Base-by-base conservation (phyloP, 1,140 invertebrate genomes). In the Microplitis mediator region DNA sequence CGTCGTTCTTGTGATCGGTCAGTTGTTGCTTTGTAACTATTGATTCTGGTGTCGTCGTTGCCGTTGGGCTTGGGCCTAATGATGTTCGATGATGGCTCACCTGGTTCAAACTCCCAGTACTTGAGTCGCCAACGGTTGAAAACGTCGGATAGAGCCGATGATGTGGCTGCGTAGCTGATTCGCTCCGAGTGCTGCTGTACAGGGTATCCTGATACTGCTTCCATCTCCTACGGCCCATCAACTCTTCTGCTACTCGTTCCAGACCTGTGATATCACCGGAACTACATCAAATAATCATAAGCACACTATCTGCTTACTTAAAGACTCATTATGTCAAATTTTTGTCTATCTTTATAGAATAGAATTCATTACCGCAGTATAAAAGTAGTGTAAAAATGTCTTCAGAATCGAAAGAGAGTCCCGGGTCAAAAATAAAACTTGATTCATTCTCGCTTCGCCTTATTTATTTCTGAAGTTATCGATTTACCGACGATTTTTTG, bases 191-290 rank as follows among this genome's bases (percentile, higher is more conserved):
- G 81, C 87, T 89, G 85, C 88, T 90, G 86, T 90, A 90, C 88
- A 93, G 90, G 86, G 90, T 92, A 89, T 93, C 94, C 91, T 93
- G 95, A 87, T 93, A 95, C 88, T 94, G 91, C 91, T 93, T 94
- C 93, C 95, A 95, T 94, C 92, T 94, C 91, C 94, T 93, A 91
- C 93, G 91, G 90, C 95, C 95, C 93, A 95, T 95, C 90, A 96
- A 94, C 91, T 96, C 95, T 90, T 96, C 95, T 89, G 95, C 95
- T 89, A 97, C 93, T 89, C 94, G 92, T 93, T 97, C 95, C 91
- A 97, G 90, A 91, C 95, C 95, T 97, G 86, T 63, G 89, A 90
- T 77, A 86, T 71, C 72, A 84, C 74, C 77, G 74, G 61, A 80
- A 83, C 80, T 83, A 74, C 80, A 77, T 85, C 79, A 85, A 84